Conservation (phyloP, 2,113 vertebrate genomes). For the Gymnorhina tibicen region DNA sequence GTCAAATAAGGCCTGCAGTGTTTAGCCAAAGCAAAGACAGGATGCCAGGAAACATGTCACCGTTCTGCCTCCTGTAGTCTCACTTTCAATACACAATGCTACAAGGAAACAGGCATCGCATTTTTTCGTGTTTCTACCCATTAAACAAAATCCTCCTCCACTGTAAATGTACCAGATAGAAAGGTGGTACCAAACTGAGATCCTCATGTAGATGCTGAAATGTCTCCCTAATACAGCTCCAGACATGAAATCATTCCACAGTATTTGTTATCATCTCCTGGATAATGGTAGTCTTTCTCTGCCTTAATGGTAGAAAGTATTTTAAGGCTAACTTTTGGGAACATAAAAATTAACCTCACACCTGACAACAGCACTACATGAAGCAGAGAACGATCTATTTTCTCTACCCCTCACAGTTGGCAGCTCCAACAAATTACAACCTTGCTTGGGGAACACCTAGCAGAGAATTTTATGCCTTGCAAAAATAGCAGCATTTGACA, state of each 20-base stretch:
- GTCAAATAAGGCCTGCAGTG: background rate
- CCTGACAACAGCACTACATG: background rate
- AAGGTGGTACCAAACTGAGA: background rate
- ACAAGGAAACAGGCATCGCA: background rate
- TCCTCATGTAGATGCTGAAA: background rate
- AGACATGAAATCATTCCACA: background rate
- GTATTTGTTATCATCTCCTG: background rate
- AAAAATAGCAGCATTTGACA: background rate
- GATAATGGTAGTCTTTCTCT: background rate
- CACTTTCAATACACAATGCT: background rate
- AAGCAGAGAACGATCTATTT: background rate
- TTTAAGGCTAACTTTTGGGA: background rate
- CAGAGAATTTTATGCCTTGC: background rate
- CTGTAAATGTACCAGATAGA: background rate
- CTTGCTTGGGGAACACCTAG: background rate
- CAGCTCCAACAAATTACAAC: background rate
- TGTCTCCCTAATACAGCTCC: background rate
- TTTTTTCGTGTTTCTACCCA: background rate
- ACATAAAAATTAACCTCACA: background rate
- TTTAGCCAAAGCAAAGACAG: background rate
- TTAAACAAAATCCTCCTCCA: background rate
- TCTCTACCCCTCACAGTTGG: background rate
- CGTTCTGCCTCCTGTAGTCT: background rate
- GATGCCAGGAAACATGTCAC: rapidly evolving
- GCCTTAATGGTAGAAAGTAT: background rate